Evolutionary conservation across 2,113 vertebrate genomes (phyloP), one percentile per base, ranked within the genome.

Genomic region (Fregata magnificens): DNA sequence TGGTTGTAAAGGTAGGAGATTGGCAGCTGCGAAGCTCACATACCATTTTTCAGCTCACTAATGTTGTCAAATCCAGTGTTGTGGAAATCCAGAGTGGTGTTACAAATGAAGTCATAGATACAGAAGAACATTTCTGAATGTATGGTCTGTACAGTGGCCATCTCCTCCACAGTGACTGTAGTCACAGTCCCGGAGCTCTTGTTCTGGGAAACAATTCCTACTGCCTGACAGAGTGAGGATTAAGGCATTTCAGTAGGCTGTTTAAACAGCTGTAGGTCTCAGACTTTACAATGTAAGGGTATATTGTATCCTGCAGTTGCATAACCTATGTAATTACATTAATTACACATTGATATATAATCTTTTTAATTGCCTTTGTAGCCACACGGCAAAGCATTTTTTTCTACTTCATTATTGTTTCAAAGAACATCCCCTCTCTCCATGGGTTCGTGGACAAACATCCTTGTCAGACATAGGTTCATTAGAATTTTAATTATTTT

Each of bases 401-500:
- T 90, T 71, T 63, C 36, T 88, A 61, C 34, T 92, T 66, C 40
- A 74, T 93, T 94, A 67, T 80, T 29, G 92, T 88, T 91, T 61
- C 61, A 85, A 56, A 94, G 70, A 81, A 31, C 31, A 95, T 61
- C 47, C 5, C 40, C 36, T 71, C 34, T 84, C 59, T 92, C 61
- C 44, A 53, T 61, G 58, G 44, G 73, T 95, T 95, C 61, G 12
- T 62, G 49, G 73, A 52, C 69, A 89, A 95, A 94, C 49, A 73
- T 53, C 19, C 34, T 91, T 82, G 34, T 61, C 72, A 87, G 52
- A 65, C 13, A 49, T 38, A 82, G 16, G 56, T 69, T 94, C 65
- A 84, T 94, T 92, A 93, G 28, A 91, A 80, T 93, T 87, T 85
- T 95, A 89, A 92, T 96, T 91, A 82, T 95, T 93, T 95, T 72